Evolutionary conservation across 2,888 invertebrate species (phyloP).

Genomic region (Hypsopygia costalis): DNA sequence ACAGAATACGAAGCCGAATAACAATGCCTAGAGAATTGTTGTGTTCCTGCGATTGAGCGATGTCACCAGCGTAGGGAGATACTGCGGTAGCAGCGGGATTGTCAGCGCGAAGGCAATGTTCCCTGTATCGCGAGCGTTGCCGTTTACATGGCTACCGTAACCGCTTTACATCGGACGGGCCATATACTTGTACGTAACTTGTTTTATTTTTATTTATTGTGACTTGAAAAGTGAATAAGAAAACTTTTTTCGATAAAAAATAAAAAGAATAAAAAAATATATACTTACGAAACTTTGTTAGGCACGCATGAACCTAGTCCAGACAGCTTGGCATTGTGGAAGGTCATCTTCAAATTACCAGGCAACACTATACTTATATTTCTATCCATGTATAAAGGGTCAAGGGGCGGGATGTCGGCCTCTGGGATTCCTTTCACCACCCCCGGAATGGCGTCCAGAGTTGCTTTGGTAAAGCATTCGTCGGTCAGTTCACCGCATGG

Average conservation of each 20-base stretch:
- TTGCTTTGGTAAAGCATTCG: conserved; percentile 71
- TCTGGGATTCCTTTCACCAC: conserved; percentile 68
- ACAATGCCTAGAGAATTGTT: too few relatives aligned
- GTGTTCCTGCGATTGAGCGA: too few relatives aligned
- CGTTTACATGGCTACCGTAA: too few relatives aligned
- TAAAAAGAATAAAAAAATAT: too few relatives aligned
- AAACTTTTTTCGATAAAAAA: too few relatives aligned
- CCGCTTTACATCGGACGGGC: background rate
- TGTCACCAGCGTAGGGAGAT: too few relatives aligned
- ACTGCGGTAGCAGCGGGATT: too few relatives aligned
- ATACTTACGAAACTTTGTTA: conserved; percentile 70
- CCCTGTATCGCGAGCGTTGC: background rate
- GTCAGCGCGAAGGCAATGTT: too few relatives aligned
- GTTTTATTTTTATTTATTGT: too few relatives aligned
- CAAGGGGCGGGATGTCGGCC: conserved; percentile 59
- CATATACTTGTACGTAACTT: background rate
- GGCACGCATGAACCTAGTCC: conserved; percentile 63
- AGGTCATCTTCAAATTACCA: conserved; percentile 69
- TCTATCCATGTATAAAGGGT: conserved; percentile 57
- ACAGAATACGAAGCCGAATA: too few relatives aligned
- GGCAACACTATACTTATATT: conserved; percentile 68
- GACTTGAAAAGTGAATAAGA: too few relatives aligned
- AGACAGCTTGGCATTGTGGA: conserved; percentile 62
- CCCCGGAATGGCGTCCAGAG: conserved; percentile 64
- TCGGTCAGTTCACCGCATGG: conserved; percentile 62